Conservation (phyloP, 2,113 vertebrate genomes). For the Chloroceryle aenea region DNA sequence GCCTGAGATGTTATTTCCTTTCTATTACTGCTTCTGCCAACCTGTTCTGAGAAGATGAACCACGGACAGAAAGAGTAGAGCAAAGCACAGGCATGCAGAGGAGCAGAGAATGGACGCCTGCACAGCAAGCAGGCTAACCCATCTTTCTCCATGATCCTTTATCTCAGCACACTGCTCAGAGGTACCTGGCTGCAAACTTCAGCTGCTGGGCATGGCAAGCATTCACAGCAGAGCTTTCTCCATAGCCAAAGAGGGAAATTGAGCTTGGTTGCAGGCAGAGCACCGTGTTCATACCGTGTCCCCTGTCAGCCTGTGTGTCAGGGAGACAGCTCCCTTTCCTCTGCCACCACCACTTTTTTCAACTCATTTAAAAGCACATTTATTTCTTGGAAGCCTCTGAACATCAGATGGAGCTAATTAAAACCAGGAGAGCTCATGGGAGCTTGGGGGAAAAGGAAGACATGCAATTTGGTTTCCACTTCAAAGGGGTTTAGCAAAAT, state of each 20-base stretch:
- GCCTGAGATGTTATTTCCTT: background rate
- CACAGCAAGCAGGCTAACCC: background rate
- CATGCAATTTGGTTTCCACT: constrained; percentile 53
- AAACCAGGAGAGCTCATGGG: constrained; percentile 37
- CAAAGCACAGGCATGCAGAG: background rate
- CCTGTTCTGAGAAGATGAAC: background rate
- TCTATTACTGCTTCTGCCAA: background rate
- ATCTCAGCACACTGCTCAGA: background rate
- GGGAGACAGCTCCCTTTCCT: background rate
- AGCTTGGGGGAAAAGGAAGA: background rate
- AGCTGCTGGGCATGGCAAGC: background rate
- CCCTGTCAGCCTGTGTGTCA: background rate
- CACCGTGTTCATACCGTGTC: background rate
- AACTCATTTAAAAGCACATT: constrained; percentile 30
- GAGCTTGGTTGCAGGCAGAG: background rate
- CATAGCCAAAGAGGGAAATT: accelerated
- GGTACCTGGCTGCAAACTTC: background rate
- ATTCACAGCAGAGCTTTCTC: background rate
- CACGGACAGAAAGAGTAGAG: background rate
- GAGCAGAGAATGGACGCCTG: background rate
- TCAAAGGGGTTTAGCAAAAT: constrained; percentile 52
- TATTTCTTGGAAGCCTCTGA: constrained; percentile 49
- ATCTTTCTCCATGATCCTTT: background rate
- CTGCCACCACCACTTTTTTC: background rate
- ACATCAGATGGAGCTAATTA: constrained; percentile 70